Base-by-base conservation (phyloP, 1,140 invertebrate genomes). In the Bicyclus anynana region DNA sequence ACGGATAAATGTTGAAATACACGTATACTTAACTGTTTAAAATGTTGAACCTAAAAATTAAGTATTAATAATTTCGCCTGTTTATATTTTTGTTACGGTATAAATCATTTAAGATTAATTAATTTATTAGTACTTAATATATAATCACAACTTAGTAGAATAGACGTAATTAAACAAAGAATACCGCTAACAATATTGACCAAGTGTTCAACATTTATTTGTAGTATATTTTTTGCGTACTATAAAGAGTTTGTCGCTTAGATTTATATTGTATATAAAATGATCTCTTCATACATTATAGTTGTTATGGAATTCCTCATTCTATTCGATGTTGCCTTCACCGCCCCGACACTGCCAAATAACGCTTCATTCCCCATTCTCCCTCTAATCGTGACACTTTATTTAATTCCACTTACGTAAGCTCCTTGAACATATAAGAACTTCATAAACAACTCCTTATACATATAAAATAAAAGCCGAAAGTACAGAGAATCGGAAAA, bases 331-430 rank as follows among this genome's bases (percentile, higher is more conserved):
- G 33, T 50, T 27, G 37, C 49, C 48, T 46, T 23, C 29, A 33
- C 29, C 29, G 7, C 7, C 26, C 38, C 29, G 63, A 67, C 67
- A 72, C 69, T 69, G 69, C 69, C 69, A 66, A 62, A 59, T 62
- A 56, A 69, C 50, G 64, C 67, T 69, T 67, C 53, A 51, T 48
- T 48, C 44, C 16, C 23, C 42, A 33, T 17, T 27, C 23, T 27
- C 46, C 18, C 13, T 20, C 37, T 40, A 17, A 33, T 33, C 16
- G 37, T 40, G 17, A 20, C 29, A 49, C 53, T 23, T 56, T 48
- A 49, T 48, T 56, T 56, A n/a, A 16, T 20, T 56, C 53, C 44
- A 56, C 46, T 56, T n/a, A 40, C 7, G 7, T 23, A 23, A 23
- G 23, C 23, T 23, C 20, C 35, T 48, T 26, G 23, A 48, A 23